Conservation (phyloP, 2,797 vertebrate genomes). For the Enteromius treurensis region DNA sequence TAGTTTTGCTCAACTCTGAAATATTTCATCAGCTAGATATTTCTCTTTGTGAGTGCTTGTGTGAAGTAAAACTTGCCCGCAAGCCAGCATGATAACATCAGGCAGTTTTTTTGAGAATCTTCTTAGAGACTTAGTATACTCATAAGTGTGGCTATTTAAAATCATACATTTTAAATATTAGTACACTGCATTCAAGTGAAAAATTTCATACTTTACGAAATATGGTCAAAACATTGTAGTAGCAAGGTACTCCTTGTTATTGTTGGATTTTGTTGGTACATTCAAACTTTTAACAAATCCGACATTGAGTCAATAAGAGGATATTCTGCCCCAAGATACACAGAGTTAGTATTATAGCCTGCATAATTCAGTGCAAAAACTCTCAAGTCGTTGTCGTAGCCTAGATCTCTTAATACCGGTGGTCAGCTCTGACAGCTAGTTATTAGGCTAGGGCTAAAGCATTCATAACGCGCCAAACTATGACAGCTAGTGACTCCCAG, state of each 20-base stretch:
- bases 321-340: constrained; percentile 23
- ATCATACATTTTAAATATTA: not conserved
- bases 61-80: not conserved
- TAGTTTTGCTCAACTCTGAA: not conserved
- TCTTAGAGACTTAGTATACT: not conserved
- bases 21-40: constrained; percentile 21
- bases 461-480: constrained; percentile 35
- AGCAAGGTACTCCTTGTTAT: not conserved
- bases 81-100: not conserved
- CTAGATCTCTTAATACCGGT: constrained; percentile 45
- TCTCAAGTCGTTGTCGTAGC: constrained; percentile 29
- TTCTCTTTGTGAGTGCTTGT: not conserved
- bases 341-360: constrained; percentile 20
- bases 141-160: not conserved
- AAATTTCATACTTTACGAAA: not conserved
- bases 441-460: constrained; percentile 51
- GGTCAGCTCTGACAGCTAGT: constrained; percentile 56
- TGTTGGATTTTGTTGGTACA: not conserved
- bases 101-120: not conserved
- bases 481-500: constrained; percentile 38
- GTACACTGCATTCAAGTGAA: not conserved
- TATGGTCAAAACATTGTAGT: not conserved
- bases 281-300: not conserved
- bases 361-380: constrained; percentile 30
- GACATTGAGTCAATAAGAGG: constrained; percentile 1